Percentiles rank a stretch among this genome's conserved stretches.
phyloP scores from a whole-genome alignment of 2,113 vertebrate genomes.

The Calcarius ornatus region DNA sequence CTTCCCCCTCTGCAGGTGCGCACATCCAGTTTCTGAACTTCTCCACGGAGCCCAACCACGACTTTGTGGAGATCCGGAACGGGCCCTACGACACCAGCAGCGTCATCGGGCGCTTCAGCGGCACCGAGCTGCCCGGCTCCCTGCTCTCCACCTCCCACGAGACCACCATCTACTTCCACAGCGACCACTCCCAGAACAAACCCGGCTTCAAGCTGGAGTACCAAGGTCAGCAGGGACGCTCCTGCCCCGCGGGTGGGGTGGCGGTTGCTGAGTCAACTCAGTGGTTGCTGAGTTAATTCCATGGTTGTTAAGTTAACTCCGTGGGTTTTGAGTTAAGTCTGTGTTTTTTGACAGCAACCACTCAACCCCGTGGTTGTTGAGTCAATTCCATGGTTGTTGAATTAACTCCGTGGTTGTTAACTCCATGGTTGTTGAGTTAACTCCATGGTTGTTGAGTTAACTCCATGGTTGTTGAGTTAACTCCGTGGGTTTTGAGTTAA shows the following conservation, averaged over 20 bases:
- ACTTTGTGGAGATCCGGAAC: conserved; percentile 94
- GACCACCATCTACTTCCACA: conserved; percentile 93
- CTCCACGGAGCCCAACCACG: conserved; percentile 95
- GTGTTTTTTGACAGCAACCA: too few relatives aligned
- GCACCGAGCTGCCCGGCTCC: conserved; percentile 81
- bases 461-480: too few relatives aligned
- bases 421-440: too few relatives aligned
- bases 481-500: too few relatives aligned
- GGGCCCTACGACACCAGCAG: conserved; percentile 91
- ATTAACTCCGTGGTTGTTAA: too few relatives aligned
- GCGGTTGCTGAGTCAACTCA: too few relatives aligned
- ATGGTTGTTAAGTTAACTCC: not conserved
- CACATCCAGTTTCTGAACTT: conserved; percentile 97
- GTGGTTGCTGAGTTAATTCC: too few relatives aligned
- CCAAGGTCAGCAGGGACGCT: conserved; percentile 75
- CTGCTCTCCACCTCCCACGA: conserved; percentile 93
- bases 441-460: too few relatives aligned
- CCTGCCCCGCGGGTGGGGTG: not conserved
- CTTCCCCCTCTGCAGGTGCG: conserved; percentile 76
- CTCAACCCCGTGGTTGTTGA: too few relatives aligned
- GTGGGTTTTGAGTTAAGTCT: too few relatives aligned
- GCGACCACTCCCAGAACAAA: conserved; percentile 96
- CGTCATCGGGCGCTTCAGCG: conserved; percentile 92
- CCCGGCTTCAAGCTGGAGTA: conserved; percentile 95
- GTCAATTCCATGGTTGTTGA: too few relatives aligned